phyloP scores from a whole-genome alignment of 2,888 invertebrate genomes.

The Rhingia campestris region DNA sequence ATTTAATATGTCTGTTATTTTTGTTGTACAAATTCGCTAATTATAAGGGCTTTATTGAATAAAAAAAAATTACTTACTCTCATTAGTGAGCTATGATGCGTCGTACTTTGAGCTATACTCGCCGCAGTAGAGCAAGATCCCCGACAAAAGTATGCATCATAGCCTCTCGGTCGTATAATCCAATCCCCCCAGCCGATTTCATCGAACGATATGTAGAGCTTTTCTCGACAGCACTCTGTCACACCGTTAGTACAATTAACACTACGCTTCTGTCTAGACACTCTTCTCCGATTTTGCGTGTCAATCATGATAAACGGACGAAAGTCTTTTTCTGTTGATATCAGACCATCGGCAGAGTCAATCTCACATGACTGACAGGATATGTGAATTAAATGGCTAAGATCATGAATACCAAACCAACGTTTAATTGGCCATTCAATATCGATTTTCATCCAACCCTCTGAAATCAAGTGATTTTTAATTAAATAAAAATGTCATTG shows the following conservation, averaged over 20 bases:
- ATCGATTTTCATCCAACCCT: conserved; percentile 92
- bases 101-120: conserved; percentile 86
- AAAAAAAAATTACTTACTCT: conserved; percentile 85
- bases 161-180: conserved; percentile 92
- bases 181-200: conserved; percentile 95
- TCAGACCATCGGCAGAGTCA: conserved; percentile 85
- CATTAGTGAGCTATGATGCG: conserved; percentile 89
- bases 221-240: conserved; percentile 92
- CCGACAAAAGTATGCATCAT: conserved; percentile 94
- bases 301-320: conserved; percentile 91
- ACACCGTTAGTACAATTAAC: conserved; percentile 88
- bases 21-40: not conserved
- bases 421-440: conserved; percentile 89
- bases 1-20: too few species aligned
- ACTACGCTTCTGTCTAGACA: conserved; percentile 84
- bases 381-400: conserved; percentile 89
- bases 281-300: conserved; percentile 88
- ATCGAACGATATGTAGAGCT: conserved; percentile 91
- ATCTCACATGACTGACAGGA: conserved; percentile 90
- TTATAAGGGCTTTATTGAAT: not conserved
- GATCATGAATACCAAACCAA: conserved; percentile 88
- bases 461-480: conserved; percentile 81
- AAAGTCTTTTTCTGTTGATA: conserved; percentile 88
- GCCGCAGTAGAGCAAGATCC: conserved; percentile 90
- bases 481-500: too few species aligned